phyloP scores from a whole-genome alignment of 2,888 invertebrate genomes.

The Tetragonisca angustula region DNA sequence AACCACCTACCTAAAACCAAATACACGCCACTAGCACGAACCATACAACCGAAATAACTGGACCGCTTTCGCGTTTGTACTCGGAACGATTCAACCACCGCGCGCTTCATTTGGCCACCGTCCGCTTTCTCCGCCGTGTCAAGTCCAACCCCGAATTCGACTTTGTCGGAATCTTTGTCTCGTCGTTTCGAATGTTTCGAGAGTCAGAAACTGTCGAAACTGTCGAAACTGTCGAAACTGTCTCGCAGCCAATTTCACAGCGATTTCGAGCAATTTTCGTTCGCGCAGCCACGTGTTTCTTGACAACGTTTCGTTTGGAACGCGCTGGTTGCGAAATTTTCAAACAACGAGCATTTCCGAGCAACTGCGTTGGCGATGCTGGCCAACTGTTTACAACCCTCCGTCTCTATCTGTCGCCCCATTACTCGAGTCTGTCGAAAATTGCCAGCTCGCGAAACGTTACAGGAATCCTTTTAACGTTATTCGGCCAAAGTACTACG shows the following conservation, averaged over 20 bases:
- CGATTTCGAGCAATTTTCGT: too few relatives aligned
- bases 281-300: neutral
- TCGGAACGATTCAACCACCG: constrained; percentile 6
- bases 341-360: too few relatives aligned
- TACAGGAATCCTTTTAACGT: constrained; percentile 49
- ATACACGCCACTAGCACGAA: constrained; percentile 38
- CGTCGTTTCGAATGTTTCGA: too few relatives aligned
- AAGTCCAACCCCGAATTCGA: too few relatives aligned
- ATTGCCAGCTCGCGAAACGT: constrained; percentile 30
- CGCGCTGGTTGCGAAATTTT: constrained; percentile 4
- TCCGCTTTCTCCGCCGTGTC: too few relatives aligned
- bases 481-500: constrained; percentile 20
- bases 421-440: constrained; percentile 34
- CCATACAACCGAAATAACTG: constrained; percentile 25
- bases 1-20: constrained; percentile 27
- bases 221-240: too few relatives aligned
- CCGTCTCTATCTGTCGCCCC: constrained; percentile 40
- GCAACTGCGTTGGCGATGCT: neutral
- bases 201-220: too few relatives aligned
- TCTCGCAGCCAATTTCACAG: too few relatives aligned
- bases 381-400: constrained; percentile 40
- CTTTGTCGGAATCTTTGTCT: too few relatives aligned
- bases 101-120: neutral
- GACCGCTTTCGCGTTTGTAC: constrained; percentile 2
- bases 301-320: constrained; percentile 8